Conservation (phyloP, 2,113 vertebrate genomes). For the Tursiops truncatus region DNA sequence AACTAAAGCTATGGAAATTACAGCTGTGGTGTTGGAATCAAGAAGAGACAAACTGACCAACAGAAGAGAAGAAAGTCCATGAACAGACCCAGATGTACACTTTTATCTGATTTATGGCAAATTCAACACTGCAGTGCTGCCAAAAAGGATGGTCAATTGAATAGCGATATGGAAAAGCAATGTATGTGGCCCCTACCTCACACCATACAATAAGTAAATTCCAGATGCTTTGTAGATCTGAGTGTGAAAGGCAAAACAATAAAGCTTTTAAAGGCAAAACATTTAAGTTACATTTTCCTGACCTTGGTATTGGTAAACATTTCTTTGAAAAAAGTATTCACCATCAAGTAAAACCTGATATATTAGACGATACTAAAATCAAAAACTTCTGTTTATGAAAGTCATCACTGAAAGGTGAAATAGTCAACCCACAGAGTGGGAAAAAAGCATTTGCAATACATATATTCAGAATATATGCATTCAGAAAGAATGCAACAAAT, state of each 20-base stretch:
- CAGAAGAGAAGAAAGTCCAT: not conserved
- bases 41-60: not conserved
- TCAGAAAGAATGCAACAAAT: not conserved
- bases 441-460: not conserved
- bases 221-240: not conserved
- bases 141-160: not conserved
- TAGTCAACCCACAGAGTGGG: not conserved
- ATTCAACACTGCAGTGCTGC: not conserved
- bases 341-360: not conserved
- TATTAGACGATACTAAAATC: not conserved
- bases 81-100: not conserved
- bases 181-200: not conserved
- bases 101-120: not conserved
- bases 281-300: not conserved
- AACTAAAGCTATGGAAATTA: not conserved
- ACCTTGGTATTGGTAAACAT: not conserved
- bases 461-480: not conserved
- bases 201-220: not conserved
- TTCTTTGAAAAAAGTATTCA: not conserved
- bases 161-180: not conserved
- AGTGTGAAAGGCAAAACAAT: not conserved
- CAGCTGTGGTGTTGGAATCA: not conserved
- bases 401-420: not conserved
- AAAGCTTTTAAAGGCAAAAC: not conserved
- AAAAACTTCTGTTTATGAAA: not conserved